Conservation (phyloP, 2,113 vertebrate genomes). For the Campylomormyrus numenius region DNA sequence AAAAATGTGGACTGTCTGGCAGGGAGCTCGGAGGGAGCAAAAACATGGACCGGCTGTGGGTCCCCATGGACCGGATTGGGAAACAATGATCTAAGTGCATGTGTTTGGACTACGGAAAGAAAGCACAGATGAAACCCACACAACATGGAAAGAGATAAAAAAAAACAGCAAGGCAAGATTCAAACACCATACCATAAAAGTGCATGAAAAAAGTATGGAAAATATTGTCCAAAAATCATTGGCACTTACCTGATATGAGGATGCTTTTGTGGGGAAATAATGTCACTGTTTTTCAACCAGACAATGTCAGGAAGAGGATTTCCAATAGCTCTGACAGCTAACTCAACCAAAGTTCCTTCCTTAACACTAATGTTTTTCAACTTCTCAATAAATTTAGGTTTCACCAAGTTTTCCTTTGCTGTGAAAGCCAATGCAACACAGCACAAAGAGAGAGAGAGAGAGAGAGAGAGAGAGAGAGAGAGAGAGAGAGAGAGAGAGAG, state of each 20-base stretch:
- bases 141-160: too few species aligned
- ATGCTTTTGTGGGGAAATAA: constrained; percentile 88
- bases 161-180: neutral
- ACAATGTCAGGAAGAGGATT: constrained; percentile 96
- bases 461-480: neutral
- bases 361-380: constrained; percentile 84
- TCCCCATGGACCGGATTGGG: neutral
- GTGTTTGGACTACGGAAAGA: neutral
- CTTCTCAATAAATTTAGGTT: constrained; percentile 84
- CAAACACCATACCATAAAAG: neutral
- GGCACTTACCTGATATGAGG: constrained; percentile 79
- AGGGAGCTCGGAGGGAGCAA: too few species aligned
- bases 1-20: too few species aligned
- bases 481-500: neutral
- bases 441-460: neutral
- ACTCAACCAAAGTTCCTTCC: constrained; percentile 78
- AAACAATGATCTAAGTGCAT: neutral
- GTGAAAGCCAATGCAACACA: neutral
- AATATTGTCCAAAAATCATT: neutral
- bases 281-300: constrained; percentile 98
- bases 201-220: neutral
- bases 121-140: neutral
- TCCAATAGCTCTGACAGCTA: constrained; percentile 90
- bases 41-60: too few species aligned
- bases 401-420: constrained; percentile 78